Evolutionary conservation across 2,113 vertebrate genomes (phyloP), one percentile per base, ranked within the genome.

Genomic region (Pleuronectes platessa): DNA sequence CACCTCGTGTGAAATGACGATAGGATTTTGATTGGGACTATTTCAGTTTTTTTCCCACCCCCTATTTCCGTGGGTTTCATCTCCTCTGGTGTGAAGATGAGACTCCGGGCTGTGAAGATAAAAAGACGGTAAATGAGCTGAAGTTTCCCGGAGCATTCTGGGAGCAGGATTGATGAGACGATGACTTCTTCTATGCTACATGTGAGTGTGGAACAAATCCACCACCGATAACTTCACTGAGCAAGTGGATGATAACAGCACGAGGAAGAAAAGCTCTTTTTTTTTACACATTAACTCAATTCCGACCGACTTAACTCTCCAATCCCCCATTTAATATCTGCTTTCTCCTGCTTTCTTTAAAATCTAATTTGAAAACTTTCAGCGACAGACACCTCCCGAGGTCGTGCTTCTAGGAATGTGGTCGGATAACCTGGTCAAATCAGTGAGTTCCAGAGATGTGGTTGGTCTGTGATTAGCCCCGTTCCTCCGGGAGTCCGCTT

Each of bases 381-480:
- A 71, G 63, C 65, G 47, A 71, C 74, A 64, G 35, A 26, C 61
- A n/a, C 76, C 85, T 79, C 71, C 75, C 2, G 49, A 82, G 72
- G 71, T 63, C 66, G 6, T 66, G 35, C 60, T 61, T 81, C 75
- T 40, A 58, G 66, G 78, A 82, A 74, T 67, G 59, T 55, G 74
- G 65, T 83, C 70, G 61, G 79, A 85, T 86, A 82, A 89, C 81
- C 71, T 60, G 78, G 56, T 72, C 76, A 76, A 89, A 87, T 81
- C 66, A 82, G 62, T 6, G 65, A 78, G 71, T 74, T 37, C 31
- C 74, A 84, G 86, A 78, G 74, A 71, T 70, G 82, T 78, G 81
- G 61, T 64, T 55, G 18, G 45, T 78, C 68, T 83, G 81, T 71
- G 83, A 90, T 86, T 85, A 83, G 86, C 69, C 73, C 51, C n/a